These are phyloP conservation scores for Hoplias malabaricus DNA, from an alignment of 2,113 vertebrate genomes.

Conservation along the genomic window DNA sequence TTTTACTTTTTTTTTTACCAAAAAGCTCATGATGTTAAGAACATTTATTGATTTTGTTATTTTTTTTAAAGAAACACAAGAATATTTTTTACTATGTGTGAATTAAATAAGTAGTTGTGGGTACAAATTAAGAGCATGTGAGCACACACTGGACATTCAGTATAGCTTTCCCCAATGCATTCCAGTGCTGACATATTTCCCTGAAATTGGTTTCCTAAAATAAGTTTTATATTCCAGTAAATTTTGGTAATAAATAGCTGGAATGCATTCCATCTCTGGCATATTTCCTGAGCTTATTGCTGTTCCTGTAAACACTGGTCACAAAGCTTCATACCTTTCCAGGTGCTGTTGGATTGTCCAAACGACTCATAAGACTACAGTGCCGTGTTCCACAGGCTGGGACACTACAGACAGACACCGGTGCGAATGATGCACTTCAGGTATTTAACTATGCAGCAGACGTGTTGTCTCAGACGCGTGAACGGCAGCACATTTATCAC, in stretches of 20 bases:
- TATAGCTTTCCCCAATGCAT: too few species aligned
- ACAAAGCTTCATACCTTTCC: background rate
- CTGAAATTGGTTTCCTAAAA: background rate
- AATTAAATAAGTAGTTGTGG: too few species aligned
- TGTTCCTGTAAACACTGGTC: background rate
- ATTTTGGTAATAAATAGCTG: background rate
- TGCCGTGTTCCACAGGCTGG: background rate
- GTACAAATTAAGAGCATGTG: too few species aligned
- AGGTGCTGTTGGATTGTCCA: background rate
- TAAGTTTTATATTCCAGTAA: background rate
- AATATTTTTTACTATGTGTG: too few species aligned
- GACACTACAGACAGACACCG: background rate
- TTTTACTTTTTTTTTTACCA: too few species aligned
- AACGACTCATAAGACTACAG: background rate
- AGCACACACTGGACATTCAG: too few species aligned
- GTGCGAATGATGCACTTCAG: background rate
- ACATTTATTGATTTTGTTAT: too few species aligned
- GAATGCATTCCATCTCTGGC: too few species aligned
- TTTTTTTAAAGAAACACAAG: too few species aligned
- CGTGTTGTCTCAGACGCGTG: constrained; percentile 26
- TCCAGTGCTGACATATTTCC: too few species aligned
- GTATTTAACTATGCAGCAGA: constrained; percentile 10
- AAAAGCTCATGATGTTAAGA: too few species aligned
- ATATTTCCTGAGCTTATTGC: too few species aligned
- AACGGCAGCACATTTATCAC: constrained; percentile 32